These are phyloP conservation scores for Synaphobranchus kaupii DNA, from an alignment of 2,797 vertebrate species.

Conservation along the genomic window DNA sequence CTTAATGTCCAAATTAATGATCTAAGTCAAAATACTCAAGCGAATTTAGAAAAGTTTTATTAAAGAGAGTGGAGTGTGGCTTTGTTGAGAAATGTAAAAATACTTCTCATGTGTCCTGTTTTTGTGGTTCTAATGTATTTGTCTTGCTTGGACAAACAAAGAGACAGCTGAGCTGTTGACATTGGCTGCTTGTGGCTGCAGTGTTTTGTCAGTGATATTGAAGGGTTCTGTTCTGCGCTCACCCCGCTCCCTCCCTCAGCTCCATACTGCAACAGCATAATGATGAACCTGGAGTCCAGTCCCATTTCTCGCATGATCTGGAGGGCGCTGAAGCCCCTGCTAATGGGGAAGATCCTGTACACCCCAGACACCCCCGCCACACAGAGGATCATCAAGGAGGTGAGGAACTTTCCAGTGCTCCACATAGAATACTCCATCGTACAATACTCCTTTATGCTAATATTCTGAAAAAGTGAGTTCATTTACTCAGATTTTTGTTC, in stretches of 20 bases:
- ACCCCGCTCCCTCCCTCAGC: conserved; percentile 65
- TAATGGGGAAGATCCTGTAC: conserved; percentile 95
- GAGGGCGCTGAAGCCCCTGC: conserved; percentile 92
- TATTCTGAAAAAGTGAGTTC: neutral
- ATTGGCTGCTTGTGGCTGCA: neutral
- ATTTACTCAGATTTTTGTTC: neutral
- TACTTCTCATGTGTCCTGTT: neutral
- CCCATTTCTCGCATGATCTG: conserved; percentile 96
- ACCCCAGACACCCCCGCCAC: conserved; percentile 91
- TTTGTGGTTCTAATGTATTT: neutral
- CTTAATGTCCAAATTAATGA: neutral
- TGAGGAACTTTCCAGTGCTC: conserved; percentile 48
- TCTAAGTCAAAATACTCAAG: neutral
- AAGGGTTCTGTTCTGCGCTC: neutral
- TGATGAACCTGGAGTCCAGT: conserved; percentile 90
- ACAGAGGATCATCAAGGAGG: conserved; percentile 90
- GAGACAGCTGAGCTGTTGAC: neutral
- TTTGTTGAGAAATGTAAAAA: neutral
- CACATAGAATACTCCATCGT: neutral
- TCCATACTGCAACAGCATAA: conserved; percentile 93
- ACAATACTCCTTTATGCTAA: neutral
- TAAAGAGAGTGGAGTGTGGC: neutral
- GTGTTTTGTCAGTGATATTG: neutral
- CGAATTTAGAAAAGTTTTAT: neutral
- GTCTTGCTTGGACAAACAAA: neutral